Evolutionary conservation across 2,797 vertebrate species (phyloP), one percentile per base, ranked within the genome.

Genomic region (Nyctalus aviator): DNA sequence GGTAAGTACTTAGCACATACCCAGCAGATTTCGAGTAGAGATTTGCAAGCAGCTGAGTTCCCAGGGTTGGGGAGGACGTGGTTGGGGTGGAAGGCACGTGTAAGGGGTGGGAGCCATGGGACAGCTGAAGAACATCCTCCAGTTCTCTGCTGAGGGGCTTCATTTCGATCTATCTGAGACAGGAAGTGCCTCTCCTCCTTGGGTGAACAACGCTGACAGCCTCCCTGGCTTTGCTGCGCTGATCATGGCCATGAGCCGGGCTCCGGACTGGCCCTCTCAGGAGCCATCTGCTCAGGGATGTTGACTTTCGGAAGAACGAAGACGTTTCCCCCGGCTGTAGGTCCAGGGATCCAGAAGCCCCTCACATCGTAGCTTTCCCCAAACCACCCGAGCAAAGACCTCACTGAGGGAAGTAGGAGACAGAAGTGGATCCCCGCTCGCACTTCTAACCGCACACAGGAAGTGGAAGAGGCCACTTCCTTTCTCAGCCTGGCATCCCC

Each of bases 261-360:
- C 37, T 92, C 66, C 44, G 20, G 89, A 66, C 53, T 0, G 53
- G 50, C 46, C n/a, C 9, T 23, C 48, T 88, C 79, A 1, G 68
- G 84, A 69, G 35, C 44, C 68, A 81, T 93, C 77, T 78, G 76
- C 48, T 77, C 44, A 23, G 64, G 83, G 72, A 15, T 62, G 48
- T 46, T 53, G 85, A 48, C 66, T 66, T 68, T 44, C 18, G 64
- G 71, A 44, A 46, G 27, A 73, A 73, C 12, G 30, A 59, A 69
- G 77, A 64, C 5, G 6, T 50, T 69, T 88, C 46, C 71, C 93
- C 62, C 11, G 35, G 53, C n/a, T 72, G 1, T 18, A 37, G 79
- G 48, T 20, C 41, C 10, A 72, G 85, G 44, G 64, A 86, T 20
- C 66, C 50, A 8, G 87, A 94, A 96, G 78, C 68, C n/a, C 84